These are phyloP conservation scores for Eremophila alpestris DNA, from an alignment of 2,797 vertebrate genomes.

Conservation along the genomic window DNA sequence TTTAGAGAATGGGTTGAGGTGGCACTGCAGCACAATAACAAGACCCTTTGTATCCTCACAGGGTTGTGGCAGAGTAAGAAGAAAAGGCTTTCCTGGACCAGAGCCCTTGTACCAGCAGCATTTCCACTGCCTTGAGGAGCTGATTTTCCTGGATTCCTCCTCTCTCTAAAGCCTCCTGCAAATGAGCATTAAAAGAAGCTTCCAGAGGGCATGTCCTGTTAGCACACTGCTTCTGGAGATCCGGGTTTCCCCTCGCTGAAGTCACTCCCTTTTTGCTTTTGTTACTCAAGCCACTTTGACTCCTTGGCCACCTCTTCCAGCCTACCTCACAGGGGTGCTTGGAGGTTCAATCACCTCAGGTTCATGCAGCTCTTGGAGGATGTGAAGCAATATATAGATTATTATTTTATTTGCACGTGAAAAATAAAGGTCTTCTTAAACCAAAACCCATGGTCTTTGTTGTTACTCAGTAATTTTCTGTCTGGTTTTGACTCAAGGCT, in stretches of 20 bases:
- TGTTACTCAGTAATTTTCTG: not conserved
- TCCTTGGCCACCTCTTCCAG: constrained; percentile 15
- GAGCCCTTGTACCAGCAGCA: constrained; percentile 8
- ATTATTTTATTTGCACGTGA: constrained; percentile 22
- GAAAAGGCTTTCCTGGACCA: not conserved
- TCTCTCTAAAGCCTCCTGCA: constrained; percentile 2
- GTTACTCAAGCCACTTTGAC: constrained; percentile 3
- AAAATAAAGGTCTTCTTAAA: constrained; percentile 51
- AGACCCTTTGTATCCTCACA: not conserved
- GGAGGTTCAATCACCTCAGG: constrained; percentile 10
- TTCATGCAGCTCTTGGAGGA: constrained; percentile 18
- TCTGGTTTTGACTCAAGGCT: not conserved
- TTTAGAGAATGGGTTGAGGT: not conserved
- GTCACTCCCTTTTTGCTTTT: constrained; percentile 50
- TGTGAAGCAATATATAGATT: constrained; percentile 6
- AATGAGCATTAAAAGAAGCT: constrained; percentile 39
- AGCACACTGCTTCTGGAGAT: constrained; percentile 16
- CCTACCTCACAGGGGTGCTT: constrained; percentile 54
- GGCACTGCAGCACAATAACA: not conserved
- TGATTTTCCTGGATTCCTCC: constrained; percentile 38
- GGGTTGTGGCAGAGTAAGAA: not conserved
- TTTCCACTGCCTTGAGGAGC: constrained; percentile 8
- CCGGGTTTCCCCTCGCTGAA: not conserved
- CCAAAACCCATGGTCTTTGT: not conserved
- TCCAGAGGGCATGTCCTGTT: not conserved